phyloP scores from a whole-genome alignment of 2,797 vertebrate species.

The Amblyopsis hoosieri region DNA sequence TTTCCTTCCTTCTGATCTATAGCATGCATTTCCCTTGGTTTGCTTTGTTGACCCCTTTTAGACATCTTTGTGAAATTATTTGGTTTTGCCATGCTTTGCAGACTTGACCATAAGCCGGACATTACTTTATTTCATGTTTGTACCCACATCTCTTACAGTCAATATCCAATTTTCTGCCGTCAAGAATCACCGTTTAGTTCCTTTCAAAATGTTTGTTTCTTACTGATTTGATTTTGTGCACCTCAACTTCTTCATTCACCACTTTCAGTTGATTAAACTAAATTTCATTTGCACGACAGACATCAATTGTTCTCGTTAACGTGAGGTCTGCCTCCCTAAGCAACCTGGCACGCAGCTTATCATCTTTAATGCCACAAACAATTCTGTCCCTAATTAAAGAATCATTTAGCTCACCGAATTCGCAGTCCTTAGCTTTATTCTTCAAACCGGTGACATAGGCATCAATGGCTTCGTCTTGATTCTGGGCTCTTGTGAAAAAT shows the following conservation, averaged over 20 bases:
- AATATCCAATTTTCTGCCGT: background rate
- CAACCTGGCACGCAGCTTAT: conserved; percentile 4
- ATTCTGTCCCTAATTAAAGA: no score
- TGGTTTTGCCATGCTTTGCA: conserved; percentile 11
- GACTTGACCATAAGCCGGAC: no score
- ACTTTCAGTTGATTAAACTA: conserved; percentile 16
- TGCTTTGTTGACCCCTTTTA: background rate
- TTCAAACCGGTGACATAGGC: no score
- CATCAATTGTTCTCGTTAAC: conserved; percentile 9
- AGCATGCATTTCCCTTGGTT: conserved; percentile 12
- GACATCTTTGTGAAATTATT: conserved; percentile 24
- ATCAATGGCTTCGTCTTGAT: no score
- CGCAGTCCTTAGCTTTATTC: no score
- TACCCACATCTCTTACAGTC: conserved; percentile 22
- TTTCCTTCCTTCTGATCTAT: conserved; percentile 9
- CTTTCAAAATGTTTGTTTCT: conserved; percentile 5
- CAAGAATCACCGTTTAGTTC: background rate
- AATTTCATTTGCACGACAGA: conserved; percentile 18
- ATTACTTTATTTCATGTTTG: conserved; percentile 12
- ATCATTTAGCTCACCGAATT: no score
- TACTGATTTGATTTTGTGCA: conserved; percentile 8
- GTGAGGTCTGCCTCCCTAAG: conserved; percentile 24
- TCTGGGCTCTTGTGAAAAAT: no score
- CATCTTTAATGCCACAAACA: no score
- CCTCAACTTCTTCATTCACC: conserved; percentile 16